A percentile compares a stretch with the other conserved stretches of the same genome.
These are phyloP conservation scores for Hartigia nigra DNA, from an alignment of 2,888 invertebrate species.

Conservation along the genomic window DNA sequence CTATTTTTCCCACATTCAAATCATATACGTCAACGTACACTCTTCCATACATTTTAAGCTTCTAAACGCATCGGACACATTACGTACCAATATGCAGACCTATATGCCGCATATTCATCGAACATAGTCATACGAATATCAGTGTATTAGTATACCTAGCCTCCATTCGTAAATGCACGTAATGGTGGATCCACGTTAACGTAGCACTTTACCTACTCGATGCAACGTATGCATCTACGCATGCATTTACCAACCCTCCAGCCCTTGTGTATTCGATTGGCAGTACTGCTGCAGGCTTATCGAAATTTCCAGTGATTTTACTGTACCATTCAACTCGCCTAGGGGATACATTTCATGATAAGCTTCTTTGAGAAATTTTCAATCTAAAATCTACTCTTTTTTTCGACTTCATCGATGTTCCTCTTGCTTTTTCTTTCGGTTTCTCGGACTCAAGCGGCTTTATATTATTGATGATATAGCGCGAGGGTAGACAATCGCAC, in stretches of 20 bases:
- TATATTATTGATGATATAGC: slow-evolving; percentile 33
- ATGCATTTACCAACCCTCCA: too few species aligned
- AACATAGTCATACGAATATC: neutral
- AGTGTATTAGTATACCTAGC: neutral
- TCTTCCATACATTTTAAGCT: slow-evolving; percentile 14
- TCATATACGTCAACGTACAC: neutral
- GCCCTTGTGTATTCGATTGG: neutral
- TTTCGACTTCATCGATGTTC: neutral
- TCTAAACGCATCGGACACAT: slow-evolving; percentile 39
- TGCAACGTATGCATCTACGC: neutral
- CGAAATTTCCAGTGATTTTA: neutral
- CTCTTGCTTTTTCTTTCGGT: neutral
- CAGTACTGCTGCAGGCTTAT: neutral
- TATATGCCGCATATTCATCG: neutral
- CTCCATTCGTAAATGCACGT: neutral
- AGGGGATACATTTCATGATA: neutral
- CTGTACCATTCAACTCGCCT: neutral
- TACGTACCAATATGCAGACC: neutral
- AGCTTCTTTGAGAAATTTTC: neutral
- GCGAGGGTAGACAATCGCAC: slow-evolving; percentile 29
- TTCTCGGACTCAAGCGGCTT: slow-evolving; percentile 19
- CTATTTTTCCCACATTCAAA: neutral
- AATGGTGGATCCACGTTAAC: neutral
- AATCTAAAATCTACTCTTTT: neutral
- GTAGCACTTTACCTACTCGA: neutral